A percentile compares a stretch with the other conserved stretches of the same genome.
Conservation (phyloP, 2,888 invertebrate species). For the Eupithecia pulchellata region DNA sequence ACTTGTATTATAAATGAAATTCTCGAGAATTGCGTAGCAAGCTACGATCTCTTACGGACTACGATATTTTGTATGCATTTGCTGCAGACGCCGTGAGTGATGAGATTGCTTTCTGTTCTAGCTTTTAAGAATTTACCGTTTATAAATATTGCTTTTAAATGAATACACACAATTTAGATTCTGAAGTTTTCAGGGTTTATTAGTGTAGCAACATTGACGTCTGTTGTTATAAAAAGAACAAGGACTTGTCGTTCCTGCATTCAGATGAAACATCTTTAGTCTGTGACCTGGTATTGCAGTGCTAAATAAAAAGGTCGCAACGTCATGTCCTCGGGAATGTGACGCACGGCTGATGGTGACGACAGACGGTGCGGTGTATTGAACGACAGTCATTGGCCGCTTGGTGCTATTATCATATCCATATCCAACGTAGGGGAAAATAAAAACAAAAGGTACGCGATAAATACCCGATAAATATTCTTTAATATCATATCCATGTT, state of each 20-base stretch:
- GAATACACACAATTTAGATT: slow-evolving; percentile 1
- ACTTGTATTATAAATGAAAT: slow-evolving; percentile 25
- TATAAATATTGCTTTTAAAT: slow-evolving; percentile 20
- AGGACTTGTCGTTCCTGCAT: neutral
- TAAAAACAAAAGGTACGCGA: too few relatives aligned
- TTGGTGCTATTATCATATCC: neutral
- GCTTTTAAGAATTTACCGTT: slow-evolving; percentile 16
- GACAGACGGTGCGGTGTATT: slow-evolving; percentile 7
- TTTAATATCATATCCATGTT: too few relatives aligned
- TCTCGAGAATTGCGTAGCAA: slow-evolving; percentile 30
- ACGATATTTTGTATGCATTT: slow-evolving; percentile 43
- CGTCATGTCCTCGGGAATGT: slow-evolving; percentile 20
- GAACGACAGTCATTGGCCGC: neutral
- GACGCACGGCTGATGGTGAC: slow-evolving; percentile 26
- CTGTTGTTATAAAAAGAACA: slow-evolving; percentile 3
- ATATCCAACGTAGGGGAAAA: too few relatives aligned
- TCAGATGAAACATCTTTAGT: slow-evolving; percentile 1
- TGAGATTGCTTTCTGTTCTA: slow-evolving; percentile 37
- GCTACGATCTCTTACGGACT: slow-evolving; percentile 33
- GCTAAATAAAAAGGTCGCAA: slow-evolving; percentile 27
- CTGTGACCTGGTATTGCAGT: slow-evolving; percentile 19
- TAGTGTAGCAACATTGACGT: neutral
- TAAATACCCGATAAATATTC: too few relatives aligned
- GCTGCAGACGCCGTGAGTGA: slow-evolving; percentile 33
- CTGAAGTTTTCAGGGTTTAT: neutral